Evolutionary conservation across 2,888 invertebrate species (phyloP), one percentile per base, ranked within the genome.

Genomic region (Drosophila paramelanica): DNA sequence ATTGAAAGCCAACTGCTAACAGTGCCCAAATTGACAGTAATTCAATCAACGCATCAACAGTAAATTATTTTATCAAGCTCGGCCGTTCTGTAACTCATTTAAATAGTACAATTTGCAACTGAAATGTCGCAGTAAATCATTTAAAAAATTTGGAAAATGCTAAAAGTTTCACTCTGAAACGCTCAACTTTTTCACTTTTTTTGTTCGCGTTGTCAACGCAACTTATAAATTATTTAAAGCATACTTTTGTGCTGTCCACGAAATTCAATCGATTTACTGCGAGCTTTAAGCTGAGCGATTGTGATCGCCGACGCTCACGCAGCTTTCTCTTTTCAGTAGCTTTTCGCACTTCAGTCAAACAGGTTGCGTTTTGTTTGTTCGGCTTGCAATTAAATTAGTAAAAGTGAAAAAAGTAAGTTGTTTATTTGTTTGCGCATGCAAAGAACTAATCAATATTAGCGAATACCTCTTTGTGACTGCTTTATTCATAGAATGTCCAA

Each of bases 401-500:
- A 42, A 38, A 55, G 41, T 14, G 56, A 17, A 27, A 33, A 38
- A 36, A 31, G 10, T 50, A 13, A 31, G 43, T 10, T 13, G 7
- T 36, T 6, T 31, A 11, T 45, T 45, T 56, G n/a, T 65, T 45
- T 60, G 4, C 41, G 73, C 57, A 73, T 66, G 57, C 49, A 41
- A 45, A 5, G 31, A 17, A 43, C 2, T 31, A 61, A 75, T 69
- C 50, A 61, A 70, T 45, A 27, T 36, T 17, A 62, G 50, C 11
- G 36, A 45, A n/a, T 27, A 47, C 31, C 47, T 52, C 49, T 49
- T 7, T 17, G 11, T 17, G 4, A 27, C 27, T 13, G 13, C 8
- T 23, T 14, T 8, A 33, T 25, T 2, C 33, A 20, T 6, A 76
- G 66, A 13, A 91, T 91, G 91, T 60, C 89, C 33, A 57, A 51